A percentile compares a stretch with the other conserved stretches of the same genome.
Evolutionary conservation across 2,113 vertebrate species (phyloP).

Genomic region (Eulemur rufifrons): DNA sequence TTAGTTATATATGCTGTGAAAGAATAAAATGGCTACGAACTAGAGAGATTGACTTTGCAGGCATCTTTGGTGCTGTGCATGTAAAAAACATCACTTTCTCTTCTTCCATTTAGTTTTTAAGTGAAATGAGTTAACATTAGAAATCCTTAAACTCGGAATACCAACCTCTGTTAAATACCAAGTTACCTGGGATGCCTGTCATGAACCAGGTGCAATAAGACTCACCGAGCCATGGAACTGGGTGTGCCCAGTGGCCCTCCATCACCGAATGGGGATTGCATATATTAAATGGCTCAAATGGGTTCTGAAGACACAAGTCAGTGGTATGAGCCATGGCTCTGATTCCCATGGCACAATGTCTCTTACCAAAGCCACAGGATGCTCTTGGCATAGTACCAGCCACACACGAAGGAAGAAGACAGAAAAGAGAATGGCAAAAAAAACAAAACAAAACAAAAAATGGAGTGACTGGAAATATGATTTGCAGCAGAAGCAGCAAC

Average conservation of each 20-base stretch:
- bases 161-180: background rate
- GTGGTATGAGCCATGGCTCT: background rate
- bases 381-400: background rate
- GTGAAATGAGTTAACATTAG: background rate
- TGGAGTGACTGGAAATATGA: background rate
- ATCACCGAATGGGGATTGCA: background rate
- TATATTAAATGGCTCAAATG: background rate
- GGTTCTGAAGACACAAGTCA: background rate
- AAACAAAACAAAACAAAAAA: background rate
- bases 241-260: background rate
- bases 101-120: constrained; percentile 8
- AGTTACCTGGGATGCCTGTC: background rate
- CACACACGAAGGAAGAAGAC: background rate
- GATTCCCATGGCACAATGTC: background rate
- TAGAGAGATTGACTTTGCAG: background rate
- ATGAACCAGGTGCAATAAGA: background rate
- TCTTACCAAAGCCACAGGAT: background rate
- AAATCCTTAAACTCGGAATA: constrained; percentile 16
- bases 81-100: background rate
- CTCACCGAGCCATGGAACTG: background rate
- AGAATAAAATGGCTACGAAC: background rate
- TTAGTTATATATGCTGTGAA: constrained; percentile 11
- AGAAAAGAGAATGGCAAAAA: background rate
- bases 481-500: background rate
- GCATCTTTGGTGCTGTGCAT: background rate